Evolutionary conservation across 2,797 vertebrate genomes (phyloP).

Genomic region (Acanthis flammea): DNA sequence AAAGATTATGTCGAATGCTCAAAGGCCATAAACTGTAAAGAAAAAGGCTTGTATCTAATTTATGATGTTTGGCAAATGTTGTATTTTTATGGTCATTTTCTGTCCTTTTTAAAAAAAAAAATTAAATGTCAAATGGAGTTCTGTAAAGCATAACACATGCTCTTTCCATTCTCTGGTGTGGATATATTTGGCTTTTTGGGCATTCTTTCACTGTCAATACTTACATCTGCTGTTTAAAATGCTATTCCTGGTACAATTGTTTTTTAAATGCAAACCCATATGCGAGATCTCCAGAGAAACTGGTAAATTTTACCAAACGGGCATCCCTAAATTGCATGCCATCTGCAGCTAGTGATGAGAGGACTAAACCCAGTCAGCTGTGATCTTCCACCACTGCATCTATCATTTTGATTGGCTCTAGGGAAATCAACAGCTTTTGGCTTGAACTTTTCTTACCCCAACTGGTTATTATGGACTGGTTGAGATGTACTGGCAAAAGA

Average conservation of each 20-base stretch:
- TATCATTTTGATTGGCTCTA: constrained; percentile 76
- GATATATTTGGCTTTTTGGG: constrained; percentile 56
- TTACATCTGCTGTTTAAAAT: constrained; percentile 82
- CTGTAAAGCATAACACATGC: constrained; percentile 38
- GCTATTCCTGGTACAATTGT: constrained; percentile 73
- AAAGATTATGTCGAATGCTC: neutral
- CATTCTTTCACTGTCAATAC: constrained; percentile 73
- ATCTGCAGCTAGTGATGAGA: constrained; percentile 80
- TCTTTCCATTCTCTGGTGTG: constrained; percentile 29
- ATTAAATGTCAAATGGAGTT: constrained; percentile 43
- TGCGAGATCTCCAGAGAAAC: constrained; percentile 79
- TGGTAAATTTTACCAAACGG: constrained; percentile 81
- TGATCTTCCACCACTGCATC: constrained; percentile 81
- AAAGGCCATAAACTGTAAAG: constrained; percentile 34
- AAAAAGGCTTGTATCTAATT: constrained; percentile 56
- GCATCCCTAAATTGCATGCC: constrained; percentile 79
- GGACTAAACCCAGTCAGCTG: constrained; percentile 86
- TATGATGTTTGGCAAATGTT: constrained; percentile 42
- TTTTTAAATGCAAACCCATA: constrained; percentile 79
- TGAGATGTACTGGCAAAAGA: constrained; percentile 43
- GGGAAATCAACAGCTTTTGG: constrained; percentile 79
- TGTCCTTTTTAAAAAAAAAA: neutral
- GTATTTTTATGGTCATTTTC: constrained; percentile 57
- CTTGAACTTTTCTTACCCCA: constrained; percentile 70
- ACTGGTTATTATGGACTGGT: constrained; percentile 71